A percentile compares a stretch with the other conserved stretches of the same genome.
Conservation (phyloP, 2,797 vertebrate genomes). For the Scolopax bukidnonensis region DNA sequence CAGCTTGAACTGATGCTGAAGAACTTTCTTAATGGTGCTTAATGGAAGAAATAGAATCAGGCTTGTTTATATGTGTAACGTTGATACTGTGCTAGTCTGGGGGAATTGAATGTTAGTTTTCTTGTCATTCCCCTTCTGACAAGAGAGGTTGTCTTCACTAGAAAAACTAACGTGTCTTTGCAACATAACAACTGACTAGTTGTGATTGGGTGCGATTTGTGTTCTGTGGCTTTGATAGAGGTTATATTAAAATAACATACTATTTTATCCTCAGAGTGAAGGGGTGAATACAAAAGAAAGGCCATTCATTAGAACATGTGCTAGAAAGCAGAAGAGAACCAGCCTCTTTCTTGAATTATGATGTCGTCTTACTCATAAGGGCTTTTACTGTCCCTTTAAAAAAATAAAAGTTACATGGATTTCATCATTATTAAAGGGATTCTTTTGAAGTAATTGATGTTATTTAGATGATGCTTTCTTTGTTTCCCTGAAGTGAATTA, state of each 20-base stretch:
- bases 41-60: neutral
- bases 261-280: neutral
- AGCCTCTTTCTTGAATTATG: accelerated
- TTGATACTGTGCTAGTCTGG: neutral
- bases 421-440: neutral
- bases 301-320: accelerated
- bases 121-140: neutral
- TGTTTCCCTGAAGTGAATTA: neutral
- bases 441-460: neutral
- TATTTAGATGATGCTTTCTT: neutral
- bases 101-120: neutral
- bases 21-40: neutral
- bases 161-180: neutral
- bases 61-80: neutral
- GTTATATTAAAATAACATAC: neutral
- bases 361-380: neutral
- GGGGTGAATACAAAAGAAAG: neutral
- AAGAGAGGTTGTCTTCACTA: neutral
- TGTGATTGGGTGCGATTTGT: neutral
- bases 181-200: neutral
- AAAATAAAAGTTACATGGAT: neutral
- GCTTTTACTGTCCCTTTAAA: neutral
- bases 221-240: neutral
- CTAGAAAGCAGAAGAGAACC: neutral
- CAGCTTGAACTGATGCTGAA: neutral